A percentile compares a stretch with the other conserved stretches of the same genome.
phyloP scores from a whole-genome alignment of 2,888 invertebrate genomes.

The Saturnia pavonia region DNA sequence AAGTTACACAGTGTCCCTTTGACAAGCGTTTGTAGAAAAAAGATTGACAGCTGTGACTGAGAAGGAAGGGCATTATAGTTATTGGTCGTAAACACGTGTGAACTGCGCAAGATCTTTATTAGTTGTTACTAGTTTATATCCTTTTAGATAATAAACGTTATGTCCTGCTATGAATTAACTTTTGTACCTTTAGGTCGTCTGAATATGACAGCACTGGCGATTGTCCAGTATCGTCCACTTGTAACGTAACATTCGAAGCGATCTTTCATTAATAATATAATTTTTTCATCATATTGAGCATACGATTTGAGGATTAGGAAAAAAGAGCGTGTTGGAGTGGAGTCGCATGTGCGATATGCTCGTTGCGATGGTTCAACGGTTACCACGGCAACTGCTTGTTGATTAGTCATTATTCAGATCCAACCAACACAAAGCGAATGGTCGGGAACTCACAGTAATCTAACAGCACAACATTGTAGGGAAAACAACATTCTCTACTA shows the following conservation, averaged over 20 bases:
- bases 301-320: no score
- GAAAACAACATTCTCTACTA: no score
- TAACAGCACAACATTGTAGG: no score
- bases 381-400: no score
- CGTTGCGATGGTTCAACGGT: no score
- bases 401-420: no score
- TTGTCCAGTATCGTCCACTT: background rate
- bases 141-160: conserved; percentile 1
- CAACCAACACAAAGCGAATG: no score
- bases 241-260: background rate
- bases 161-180: background rate
- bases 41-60: conserved; percentile 28
- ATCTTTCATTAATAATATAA: no score
- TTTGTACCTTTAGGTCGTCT: background rate
- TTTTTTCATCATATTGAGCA: no score
- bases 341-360: no score
- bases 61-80: conserved; percentile 23
- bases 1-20: conserved; percentile 25
- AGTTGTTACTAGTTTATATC: conserved; percentile 13
- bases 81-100: conserved; percentile 21
- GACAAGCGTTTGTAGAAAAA: conserved; percentile 25
- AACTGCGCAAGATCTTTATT: conserved; percentile 21
- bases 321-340: no score
- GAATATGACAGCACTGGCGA: background rate
- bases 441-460: no score